Evolutionary conservation across 2,113 vertebrate species (phyloP).

Genomic region (Tiliqua scincoides): DNA sequence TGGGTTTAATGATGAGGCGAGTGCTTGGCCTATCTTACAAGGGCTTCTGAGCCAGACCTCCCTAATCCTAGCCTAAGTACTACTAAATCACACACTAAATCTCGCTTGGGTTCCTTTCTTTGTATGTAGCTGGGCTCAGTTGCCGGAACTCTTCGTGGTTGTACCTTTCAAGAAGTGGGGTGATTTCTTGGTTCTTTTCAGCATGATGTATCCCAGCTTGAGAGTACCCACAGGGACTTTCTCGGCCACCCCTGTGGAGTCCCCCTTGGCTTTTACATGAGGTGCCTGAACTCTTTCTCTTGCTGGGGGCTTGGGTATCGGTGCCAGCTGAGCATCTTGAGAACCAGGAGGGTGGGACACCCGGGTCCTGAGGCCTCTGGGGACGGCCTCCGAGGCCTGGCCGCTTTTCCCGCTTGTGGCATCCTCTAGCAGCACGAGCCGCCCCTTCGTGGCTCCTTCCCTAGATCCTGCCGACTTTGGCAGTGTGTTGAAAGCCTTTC

Average conservation of each 20-base stretch:
- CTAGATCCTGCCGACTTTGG: background rate
- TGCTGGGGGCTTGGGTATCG: background rate
- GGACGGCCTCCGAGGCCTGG: background rate
- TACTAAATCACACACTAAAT: no score
- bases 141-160: no score
- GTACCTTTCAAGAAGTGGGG: background rate
- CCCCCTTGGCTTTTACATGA: background rate
- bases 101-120: background rate
- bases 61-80: no score
- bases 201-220: background rate
- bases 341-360: background rate
- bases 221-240: rapidly evolving
- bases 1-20: no score
- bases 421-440: background rate
- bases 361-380: background rate
- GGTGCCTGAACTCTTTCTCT: background rate
- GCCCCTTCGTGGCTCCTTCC: background rate
- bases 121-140: background rate
- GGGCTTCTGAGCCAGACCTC: no score
- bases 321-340: background rate
- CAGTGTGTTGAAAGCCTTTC: background rate
- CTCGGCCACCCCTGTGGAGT: background rate
- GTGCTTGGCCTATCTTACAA: no score
- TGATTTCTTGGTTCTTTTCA: background rate
- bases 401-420: background rate